These are phyloP conservation scores for Lamellibrachia columna DNA, from an alignment of 2,888 invertebrate genomes.

Conservation along the genomic window DNA sequence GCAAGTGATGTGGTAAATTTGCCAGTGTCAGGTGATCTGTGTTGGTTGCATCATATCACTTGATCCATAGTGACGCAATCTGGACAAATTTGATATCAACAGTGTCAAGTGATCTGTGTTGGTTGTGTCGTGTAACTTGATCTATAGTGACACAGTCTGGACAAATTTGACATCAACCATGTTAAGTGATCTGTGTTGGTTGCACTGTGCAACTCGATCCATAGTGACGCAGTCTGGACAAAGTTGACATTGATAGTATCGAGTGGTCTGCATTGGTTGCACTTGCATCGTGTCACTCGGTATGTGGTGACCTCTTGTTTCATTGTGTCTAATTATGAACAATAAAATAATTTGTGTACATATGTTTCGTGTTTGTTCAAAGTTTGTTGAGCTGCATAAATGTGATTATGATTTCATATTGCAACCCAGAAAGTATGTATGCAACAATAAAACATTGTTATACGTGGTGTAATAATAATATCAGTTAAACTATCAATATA, in stretches of 20 bases:
- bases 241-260: not conserved
- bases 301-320: not conserved
- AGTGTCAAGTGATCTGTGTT: not conserved
- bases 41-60: not conserved
- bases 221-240: too few relatives aligned
- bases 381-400: not conserved
- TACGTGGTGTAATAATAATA: too few relatives aligned
- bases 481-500: too few relatives aligned
- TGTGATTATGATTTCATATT: not conserved
- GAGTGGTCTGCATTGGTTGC: not conserved
- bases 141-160: too few relatives aligned
- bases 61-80: not conserved
- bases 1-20: not conserved
- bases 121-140: not conserved
- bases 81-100: too few relatives aligned
- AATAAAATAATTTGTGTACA: not conserved
- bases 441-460: too few relatives aligned
- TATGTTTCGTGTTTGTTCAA: not conserved
- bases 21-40: not conserved
- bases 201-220: too few relatives aligned
- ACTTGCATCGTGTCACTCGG: not conserved
- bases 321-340: not conserved
- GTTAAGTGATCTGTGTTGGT: too few relatives aligned
- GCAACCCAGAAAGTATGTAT: too few relatives aligned
- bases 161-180: too few relatives aligned